Percentiles rank a stretch among this genome's conserved stretches.
These are phyloP conservation scores for Elephantulus edwardii DNA, from an alignment of 2,113 vertebrate genomes.

Conservation along the genomic window DNA sequence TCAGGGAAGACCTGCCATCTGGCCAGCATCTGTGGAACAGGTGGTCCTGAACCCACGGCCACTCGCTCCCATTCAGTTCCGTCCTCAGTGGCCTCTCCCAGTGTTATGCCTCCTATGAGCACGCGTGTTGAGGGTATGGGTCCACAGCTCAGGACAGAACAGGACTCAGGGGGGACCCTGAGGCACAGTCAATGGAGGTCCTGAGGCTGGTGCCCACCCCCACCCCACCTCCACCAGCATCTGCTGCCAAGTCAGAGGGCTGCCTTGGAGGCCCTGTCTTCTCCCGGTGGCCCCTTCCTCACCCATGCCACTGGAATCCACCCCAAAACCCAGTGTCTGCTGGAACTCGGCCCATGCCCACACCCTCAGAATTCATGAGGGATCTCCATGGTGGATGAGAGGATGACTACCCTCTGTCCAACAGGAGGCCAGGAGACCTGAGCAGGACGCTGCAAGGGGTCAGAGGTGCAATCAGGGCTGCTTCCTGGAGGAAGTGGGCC, in stretches of 20 bases:
- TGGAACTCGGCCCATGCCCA: neutral
- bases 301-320: neutral
- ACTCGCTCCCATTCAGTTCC: neutral
- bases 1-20: too few relatives aligned
- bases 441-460: neutral
- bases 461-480: neutral
- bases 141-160: neutral
- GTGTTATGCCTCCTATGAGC: neutral
- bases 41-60: too few relatives aligned
- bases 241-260: neutral
- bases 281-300: neutral
- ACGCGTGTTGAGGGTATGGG: neutral
- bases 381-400: neutral
- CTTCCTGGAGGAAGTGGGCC: conserved; percentile 49
- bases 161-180: neutral
- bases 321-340: neutral
- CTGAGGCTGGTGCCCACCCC: too few relatives aligned
- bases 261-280: neutral
- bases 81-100: neutral
- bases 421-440: neutral
- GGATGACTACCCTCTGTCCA: neutral
- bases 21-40: too few relatives aligned
- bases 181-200: neutral
- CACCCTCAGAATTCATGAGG: neutral
- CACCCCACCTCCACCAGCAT: too few relatives aligned